phyloP scores from a whole-genome alignment of 2,113 vertebrate species.

The Melanerpes formicivorus region DNA sequence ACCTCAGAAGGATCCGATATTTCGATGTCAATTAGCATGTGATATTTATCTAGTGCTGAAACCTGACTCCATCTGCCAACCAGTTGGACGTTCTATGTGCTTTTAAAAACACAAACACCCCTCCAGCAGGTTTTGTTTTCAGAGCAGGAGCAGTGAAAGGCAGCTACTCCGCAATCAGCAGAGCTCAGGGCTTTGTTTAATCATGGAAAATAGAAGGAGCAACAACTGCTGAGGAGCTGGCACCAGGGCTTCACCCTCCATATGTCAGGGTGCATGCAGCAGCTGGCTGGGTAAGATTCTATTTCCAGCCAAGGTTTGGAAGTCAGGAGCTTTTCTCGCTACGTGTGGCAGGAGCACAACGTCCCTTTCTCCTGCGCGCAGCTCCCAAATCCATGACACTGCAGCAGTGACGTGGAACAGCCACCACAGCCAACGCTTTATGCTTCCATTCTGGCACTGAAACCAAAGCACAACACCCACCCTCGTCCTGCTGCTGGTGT shows the following conservation, averaged over 20 bases:
- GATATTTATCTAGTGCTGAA: background rate
- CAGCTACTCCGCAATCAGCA: background rate
- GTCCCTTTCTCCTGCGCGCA: background rate
- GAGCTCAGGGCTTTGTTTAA: background rate
- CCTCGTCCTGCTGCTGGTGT: background rate
- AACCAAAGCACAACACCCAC: fast-evolving
- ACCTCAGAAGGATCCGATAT: background rate
- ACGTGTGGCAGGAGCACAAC: background rate
- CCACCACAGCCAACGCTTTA: background rate
- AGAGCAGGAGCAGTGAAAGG: background rate
- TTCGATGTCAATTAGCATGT: background rate
- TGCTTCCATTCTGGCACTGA: background rate
- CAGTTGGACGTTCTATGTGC: background rate
- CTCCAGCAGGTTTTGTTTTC: background rate
- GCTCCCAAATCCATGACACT: background rate
- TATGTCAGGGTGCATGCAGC: background rate
- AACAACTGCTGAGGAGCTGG: background rate
- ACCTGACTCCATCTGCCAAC: background rate
- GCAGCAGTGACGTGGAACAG: background rate
- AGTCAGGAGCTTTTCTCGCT: background rate
- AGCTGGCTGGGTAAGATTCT: background rate
- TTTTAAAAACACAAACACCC: background rate
- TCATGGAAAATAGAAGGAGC: background rate
- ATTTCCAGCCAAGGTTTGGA: conserved; percentile 8
- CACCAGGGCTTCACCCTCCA: background rate